These are phyloP conservation scores for Arctocebus calabarensis DNA, from an alignment of 2,797 vertebrate genomes.

Conservation along the genomic window DNA sequence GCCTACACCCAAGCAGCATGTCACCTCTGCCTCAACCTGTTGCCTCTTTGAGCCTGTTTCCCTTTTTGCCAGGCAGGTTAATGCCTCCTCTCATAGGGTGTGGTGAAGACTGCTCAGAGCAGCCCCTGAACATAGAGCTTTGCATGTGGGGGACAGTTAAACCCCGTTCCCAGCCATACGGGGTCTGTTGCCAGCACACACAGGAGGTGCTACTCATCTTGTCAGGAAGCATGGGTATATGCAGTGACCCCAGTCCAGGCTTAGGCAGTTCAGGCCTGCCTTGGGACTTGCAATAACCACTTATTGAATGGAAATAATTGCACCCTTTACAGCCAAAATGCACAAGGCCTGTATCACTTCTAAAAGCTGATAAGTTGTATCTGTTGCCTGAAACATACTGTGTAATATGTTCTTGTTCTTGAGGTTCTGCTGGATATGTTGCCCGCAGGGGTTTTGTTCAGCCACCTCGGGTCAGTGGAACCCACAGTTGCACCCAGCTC, in stretches of 20 bases:
- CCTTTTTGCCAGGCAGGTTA: not conserved
- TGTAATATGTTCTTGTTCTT: not conserved
- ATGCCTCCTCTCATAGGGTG: not conserved
- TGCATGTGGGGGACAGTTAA: not conserved
- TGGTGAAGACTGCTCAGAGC: not conserved
- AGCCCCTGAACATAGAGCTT: too few species aligned
- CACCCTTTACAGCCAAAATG: not conserved
- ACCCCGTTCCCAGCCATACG: accelerated
- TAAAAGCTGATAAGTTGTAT: not conserved
- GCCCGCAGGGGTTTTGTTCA: not conserved
- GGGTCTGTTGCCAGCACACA: not conserved
- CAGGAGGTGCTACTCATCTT: too few species aligned
- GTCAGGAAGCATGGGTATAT: not conserved
- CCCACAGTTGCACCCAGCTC: accelerated
- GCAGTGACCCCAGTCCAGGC: not conserved
- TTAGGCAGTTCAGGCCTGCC: not conserved
- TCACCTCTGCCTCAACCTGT: not conserved
- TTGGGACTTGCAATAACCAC: too few species aligned
- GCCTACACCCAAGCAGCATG: too few species aligned
- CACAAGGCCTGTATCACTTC: not conserved
- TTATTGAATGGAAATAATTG: not conserved
- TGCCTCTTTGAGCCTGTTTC: slow-evolving; percentile 63
- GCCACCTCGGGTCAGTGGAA: too few species aligned
- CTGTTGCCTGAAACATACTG: accelerated
- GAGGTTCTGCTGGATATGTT: not conserved